These are phyloP conservation scores for Mongoloraphidia duomilia DNA, from an alignment of 2,888 invertebrate genomes.

Conservation along the genomic window DNA sequence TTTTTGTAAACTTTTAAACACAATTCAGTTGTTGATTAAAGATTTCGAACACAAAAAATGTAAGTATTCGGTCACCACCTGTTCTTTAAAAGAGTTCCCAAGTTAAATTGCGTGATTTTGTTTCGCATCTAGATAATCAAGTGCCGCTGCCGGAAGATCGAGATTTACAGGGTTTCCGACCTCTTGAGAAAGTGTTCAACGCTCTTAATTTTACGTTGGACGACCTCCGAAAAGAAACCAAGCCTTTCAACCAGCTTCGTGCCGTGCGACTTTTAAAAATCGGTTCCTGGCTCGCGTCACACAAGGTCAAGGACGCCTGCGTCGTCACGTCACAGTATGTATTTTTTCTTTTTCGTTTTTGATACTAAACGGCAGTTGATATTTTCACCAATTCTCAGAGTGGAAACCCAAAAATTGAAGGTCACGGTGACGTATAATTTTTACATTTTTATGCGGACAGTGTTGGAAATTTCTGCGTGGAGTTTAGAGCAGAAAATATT, in stretches of 20 bases:
- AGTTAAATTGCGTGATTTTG: constrained; percentile 4
- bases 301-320: constrained; percentile 28
- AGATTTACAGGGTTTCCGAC: constrained; percentile 66
- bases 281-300: constrained; percentile 33
- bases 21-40: constrained; percentile 36
- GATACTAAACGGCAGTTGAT: neutral
- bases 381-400: neutral
- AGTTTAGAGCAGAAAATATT: too few species aligned
- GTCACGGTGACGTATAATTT: too few species aligned
- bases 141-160: constrained; percentile 66
- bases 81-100: neutral
- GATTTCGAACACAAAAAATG: constrained; percentile 32
- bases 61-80: neutral
- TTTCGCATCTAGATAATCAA: constrained; percentile 35
- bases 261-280: constrained; percentile 35
- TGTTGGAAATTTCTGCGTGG: too few species aligned
- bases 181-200: constrained; percentile 45
- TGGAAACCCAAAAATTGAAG: neutral
- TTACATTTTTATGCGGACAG: too few species aligned
- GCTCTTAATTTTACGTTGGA: constrained; percentile 36
- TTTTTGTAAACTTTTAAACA: constrained; percentile 58
- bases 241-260: constrained; percentile 32
- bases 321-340: constrained; percentile 25
- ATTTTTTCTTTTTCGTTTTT: constrained; percentile 1
- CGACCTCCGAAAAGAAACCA: constrained; percentile 27